These are phyloP conservation scores for Ochropacha duplaris DNA, from an alignment of 2,888 invertebrate species.

Conservation along the genomic window DNA sequence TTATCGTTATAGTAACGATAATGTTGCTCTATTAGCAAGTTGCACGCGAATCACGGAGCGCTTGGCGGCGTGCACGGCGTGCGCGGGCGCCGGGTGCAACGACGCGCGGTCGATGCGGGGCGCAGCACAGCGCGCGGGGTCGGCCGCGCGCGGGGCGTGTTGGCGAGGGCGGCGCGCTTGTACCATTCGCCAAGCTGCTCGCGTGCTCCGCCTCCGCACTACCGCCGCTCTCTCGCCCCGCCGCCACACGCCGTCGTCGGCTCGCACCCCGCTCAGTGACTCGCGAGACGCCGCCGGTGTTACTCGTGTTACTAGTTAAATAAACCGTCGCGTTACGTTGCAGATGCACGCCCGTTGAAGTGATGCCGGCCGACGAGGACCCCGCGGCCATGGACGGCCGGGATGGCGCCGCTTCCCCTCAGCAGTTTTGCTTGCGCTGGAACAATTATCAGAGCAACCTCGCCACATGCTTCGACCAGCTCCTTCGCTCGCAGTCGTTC, in stretches of 20 bases:
- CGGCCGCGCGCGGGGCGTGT: conserved; percentile 38
- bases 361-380: conserved; percentile 79
- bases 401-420: conserved; percentile 85
- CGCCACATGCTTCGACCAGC: conserved; percentile 94
- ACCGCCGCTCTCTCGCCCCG: conserved; percentile 44
- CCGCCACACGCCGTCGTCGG: conserved; percentile 28
- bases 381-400: conserved; percentile 74
- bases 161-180: conserved; percentile 46
- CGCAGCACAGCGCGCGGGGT: conserved; percentile 27
- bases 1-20: conserved; percentile 29
- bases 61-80: conserved; percentile 31
- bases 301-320: conserved; percentile 54
- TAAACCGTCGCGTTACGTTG: conserved; percentile 59
- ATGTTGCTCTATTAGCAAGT: conserved; percentile 7
- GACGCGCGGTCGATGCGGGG: conserved; percentile 22
- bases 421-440: conserved; percentile 96
- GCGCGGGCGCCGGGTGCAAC: conserved; percentile 25
- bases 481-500: conserved; percentile 93
- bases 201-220: conserved; percentile 49
- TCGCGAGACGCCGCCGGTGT: conserved; percentile 66
- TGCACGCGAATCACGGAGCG: conserved; percentile 10
- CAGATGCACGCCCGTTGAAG: conserved; percentile 70
- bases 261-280: conserved; percentile 60
- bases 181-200: conserved; percentile 43
- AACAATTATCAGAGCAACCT: conserved; percentile 96